Percentiles rank a stretch among this genome's conserved stretches.
These are phyloP conservation scores for Euclidia mi DNA, from an alignment of 2,888 invertebrate species.

Conservation along the genomic window DNA sequence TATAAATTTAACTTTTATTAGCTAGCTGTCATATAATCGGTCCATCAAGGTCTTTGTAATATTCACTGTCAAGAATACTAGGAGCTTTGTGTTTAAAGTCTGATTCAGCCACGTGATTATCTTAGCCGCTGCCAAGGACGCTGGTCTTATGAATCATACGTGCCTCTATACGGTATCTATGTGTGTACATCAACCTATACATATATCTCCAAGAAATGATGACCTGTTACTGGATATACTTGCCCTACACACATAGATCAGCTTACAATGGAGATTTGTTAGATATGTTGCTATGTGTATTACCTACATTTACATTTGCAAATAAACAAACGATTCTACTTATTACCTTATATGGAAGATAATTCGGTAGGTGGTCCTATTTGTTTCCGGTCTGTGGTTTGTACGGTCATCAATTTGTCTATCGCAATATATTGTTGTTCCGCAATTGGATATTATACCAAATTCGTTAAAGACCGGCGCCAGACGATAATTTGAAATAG, in stretches of 20 bases:
- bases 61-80: slow-evolving; percentile 12
- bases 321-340: neutral
- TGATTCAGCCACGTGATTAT: neutral
- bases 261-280: too few species aligned
- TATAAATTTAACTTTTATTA: slow-evolving; percentile 20
- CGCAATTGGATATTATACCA: neutral
- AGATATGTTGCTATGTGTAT: too few species aligned
- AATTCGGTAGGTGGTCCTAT: slow-evolving; percentile 13
- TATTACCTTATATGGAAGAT: slow-evolving; percentile 10
- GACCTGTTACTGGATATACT: too few species aligned
- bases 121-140: slow-evolving; percentile 25
- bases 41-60: slow-evolving; percentile 15
- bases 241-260: too few species aligned
- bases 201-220: neutral
- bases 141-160: slow-evolving; percentile 38
- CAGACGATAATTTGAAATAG: neutral
- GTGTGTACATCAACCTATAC: slow-evolving; percentile 22
- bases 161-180: slow-evolving; percentile 27
- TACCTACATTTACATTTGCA: slow-evolving; percentile 1
- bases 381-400: slow-evolving; percentile 20
- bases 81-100: slow-evolving; percentile 22
- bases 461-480: neutral
- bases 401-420: slow-evolving; percentile 1
- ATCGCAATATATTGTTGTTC: neutral
- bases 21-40: slow-evolving; percentile 11